These are phyloP conservation scores for Lottia gigantea DNA, from an alignment of 2,888 invertebrate species.

Conservation along the genomic window DNA sequence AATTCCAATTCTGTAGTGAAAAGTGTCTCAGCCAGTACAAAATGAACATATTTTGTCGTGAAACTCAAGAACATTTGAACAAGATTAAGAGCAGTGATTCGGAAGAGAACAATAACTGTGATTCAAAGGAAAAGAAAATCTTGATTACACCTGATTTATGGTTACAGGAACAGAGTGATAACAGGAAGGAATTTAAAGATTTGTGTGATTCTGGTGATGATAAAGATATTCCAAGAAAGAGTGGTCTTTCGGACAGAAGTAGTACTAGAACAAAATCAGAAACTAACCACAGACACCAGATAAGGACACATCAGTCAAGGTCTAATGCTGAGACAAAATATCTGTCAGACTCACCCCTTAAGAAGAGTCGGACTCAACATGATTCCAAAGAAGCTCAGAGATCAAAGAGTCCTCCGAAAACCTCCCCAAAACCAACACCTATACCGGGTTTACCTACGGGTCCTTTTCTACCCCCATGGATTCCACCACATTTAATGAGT, in stretches of 20 bases:
- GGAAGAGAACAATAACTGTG: slow-evolving; percentile 29
- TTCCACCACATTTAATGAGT: slow-evolving; percentile 23
- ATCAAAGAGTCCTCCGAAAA: slow-evolving; percentile 16
- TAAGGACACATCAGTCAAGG: not conserved
- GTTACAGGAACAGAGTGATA: slow-evolving; percentile 72
- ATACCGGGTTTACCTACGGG: slow-evolving; percentile 1
- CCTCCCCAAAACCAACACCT: slow-evolving; percentile 8
- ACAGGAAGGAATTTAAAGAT: slow-evolving; percentile 11
- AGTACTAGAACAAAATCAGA: not conserved
- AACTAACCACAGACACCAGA: not conserved
- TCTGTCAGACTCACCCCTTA: not conserved
- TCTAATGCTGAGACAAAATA: not conserved
- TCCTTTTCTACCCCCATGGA: slow-evolving; percentile 25
- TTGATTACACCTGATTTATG: slow-evolving; percentile 91
- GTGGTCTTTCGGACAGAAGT: not conserved
- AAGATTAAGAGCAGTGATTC: slow-evolving; percentile 72
- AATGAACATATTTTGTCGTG: slow-evolving; percentile 95
- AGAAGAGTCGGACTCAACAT: slow-evolving; percentile 17
- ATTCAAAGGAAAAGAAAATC: slow-evolving; percentile 50
- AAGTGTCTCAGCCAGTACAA: slow-evolving; percentile 96
- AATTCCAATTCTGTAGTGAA: slow-evolving; percentile 88
- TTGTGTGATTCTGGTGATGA: not conserved
- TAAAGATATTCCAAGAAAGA: not conserved
- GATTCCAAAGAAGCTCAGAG: slow-evolving; percentile 17
- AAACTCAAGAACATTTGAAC: slow-evolving; percentile 88